Percentiles rank a stretch among this genome's conserved stretches.
These are phyloP conservation scores for Cremastinae sp. DNA, from an alignment of 2,888 invertebrate species.

Conservation along the genomic window DNA sequence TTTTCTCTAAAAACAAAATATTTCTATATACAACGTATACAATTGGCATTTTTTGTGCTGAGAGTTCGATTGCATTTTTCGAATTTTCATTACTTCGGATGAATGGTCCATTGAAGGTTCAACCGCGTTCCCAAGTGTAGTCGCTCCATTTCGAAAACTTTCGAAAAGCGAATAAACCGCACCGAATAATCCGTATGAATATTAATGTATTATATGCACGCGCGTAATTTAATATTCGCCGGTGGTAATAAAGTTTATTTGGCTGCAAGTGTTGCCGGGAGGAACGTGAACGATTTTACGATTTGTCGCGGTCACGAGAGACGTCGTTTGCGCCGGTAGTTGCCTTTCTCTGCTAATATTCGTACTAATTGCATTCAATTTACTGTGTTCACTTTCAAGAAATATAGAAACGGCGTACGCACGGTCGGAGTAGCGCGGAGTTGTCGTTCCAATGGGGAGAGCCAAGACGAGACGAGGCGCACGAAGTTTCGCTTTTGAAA, in stretches of 20 bases:
- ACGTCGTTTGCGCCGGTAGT: slow-evolving; percentile 15
- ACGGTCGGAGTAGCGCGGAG: slow-evolving; percentile 18
- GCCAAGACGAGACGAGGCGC: slow-evolving; percentile 36
- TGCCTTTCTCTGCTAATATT: slow-evolving; percentile 38
- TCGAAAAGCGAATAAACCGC: slow-evolving; percentile 2
- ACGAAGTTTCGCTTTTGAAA: slow-evolving; percentile 46
- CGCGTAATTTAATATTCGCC: slow-evolving; percentile 39
- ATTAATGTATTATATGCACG: slow-evolving; percentile 10
- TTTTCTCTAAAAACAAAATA: background rate
- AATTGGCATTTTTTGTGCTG: too few relatives aligned
- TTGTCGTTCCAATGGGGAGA: slow-evolving; percentile 31
- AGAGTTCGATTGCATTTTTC: too few relatives aligned
- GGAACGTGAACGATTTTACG: slow-evolving; percentile 46
- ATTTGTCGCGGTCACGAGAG: slow-evolving; percentile 58
- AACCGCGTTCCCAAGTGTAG: background rate
- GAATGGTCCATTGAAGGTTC: background rate
- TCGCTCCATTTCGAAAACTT: background rate
- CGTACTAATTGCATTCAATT: slow-evolving; percentile 40
- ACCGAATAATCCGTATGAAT: slow-evolving; percentile 14
- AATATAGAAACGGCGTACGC: background rate
- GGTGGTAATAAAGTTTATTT: slow-evolving; percentile 47
- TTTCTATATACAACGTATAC: background rate
- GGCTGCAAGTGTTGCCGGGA: slow-evolving; percentile 20
- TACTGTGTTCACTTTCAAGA: background rate
- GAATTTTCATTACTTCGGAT: too few relatives aligned